Conservation (phyloP, 1,140 invertebrate species). For the Danaus plexippus region DNA sequence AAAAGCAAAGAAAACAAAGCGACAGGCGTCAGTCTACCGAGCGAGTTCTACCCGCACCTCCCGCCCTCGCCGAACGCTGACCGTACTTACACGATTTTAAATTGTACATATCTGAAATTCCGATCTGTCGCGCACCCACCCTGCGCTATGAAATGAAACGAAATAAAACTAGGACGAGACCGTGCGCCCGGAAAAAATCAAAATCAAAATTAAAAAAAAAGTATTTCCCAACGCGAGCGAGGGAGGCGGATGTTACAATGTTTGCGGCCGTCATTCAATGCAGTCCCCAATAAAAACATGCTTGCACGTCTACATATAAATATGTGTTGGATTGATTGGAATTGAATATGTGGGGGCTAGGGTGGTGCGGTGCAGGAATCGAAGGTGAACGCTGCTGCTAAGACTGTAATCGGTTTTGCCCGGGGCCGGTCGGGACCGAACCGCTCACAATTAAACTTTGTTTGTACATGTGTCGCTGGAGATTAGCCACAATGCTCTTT, state of each 20-base stretch:
- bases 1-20: constrained; percentile 69
- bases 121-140: constrained; percentile 69
- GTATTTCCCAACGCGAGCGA: constrained; percentile 52
- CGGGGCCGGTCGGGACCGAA: constrained; percentile 49
- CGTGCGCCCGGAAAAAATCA: constrained; percentile 66
- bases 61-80: constrained; percentile 52
- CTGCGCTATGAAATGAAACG: constrained; percentile 71
- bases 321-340: constrained; percentile 70
- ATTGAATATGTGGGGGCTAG: constrained; percentile 61
- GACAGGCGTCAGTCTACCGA: constrained; percentile 70
- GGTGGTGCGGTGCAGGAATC: constrained; percentile 43
- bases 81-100: constrained; percentile 72
- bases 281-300: constrained; percentile 68
- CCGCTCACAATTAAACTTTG: constrained; percentile 70
- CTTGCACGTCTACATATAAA: constrained; percentile 63
- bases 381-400: constrained; percentile 64
- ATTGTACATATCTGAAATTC: constrained; percentile 73
- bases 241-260: constrained; percentile 59
- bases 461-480: constrained; percentile 69
- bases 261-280: constrained; percentile 69
- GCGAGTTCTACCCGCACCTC: constrained; percentile 40
- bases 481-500: constrained; percentile 69
- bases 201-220: constrained; percentile 72
- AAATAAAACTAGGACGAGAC: constrained; percentile 68
- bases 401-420: constrained; percentile 71